These are phyloP conservation scores for Kryphioiulus occultus DNA, from an alignment of 2,888 invertebrate species.

Conservation along the genomic window DNA sequence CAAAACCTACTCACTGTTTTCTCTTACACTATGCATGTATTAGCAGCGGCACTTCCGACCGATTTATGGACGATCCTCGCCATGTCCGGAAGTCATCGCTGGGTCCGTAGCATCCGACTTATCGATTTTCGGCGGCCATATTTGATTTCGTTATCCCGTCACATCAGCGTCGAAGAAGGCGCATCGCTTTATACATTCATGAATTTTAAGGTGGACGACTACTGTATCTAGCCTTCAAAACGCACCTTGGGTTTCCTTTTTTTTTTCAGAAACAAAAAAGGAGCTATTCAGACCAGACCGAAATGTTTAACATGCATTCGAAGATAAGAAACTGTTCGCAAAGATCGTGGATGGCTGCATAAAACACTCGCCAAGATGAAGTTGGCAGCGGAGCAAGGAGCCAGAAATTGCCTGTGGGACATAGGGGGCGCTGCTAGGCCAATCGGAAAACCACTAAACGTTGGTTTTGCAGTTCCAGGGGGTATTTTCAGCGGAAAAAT, in stretches of 20 bases:
- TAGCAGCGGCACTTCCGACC: no score
- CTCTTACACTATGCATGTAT: no score
- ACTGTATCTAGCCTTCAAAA: not conserved
- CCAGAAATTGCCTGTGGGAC: not conserved
- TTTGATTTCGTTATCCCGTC: conserved; percentile 28
- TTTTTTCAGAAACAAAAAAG: not conserved
- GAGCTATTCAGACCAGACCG: not conserved
- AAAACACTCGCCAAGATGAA: not conserved
- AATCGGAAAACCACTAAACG: not conserved
- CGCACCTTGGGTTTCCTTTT: not conserved
- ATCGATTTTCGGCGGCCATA: conserved; percentile 26
- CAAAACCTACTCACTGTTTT: no score
- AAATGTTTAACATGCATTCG: not conserved
- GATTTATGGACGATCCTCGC: not conserved
- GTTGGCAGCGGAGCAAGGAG: not conserved
- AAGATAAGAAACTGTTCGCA: not conserved
- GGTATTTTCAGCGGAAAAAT: not conserved
- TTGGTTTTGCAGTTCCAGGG: not conserved
- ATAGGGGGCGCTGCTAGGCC: not conserved
- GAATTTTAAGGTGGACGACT: conserved; percentile 39
- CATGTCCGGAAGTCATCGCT: not conserved
- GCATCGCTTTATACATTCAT: conserved; percentile 27
- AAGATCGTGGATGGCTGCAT: not conserved
- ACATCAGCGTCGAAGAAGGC: not conserved
- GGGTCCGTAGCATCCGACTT: not conserved